Base-by-base conservation (phyloP, 2,113 vertebrate genomes). In the Ardeotis arabs region DNA sequence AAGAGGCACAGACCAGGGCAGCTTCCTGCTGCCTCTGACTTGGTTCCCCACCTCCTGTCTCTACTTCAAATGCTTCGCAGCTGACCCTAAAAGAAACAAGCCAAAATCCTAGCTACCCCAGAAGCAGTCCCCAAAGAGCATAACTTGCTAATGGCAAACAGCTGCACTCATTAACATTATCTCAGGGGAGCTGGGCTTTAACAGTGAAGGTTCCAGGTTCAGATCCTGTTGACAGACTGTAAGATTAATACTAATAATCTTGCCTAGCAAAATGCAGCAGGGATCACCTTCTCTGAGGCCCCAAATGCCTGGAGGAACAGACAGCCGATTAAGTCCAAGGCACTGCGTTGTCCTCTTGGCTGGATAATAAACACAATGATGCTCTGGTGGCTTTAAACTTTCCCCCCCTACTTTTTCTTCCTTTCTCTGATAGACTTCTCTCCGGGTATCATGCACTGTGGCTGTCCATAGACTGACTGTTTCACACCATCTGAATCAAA, bases 221-320 rank as follows among this genome's bases (percentile, higher is more conserved):
- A 80, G 63, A 81, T 88, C 31, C 59, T 86, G 87, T 59, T 95
- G 91, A 91, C 84, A 96, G 89, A 79, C 53, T 3, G 6, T 64
- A 68, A 91, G 89, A 93, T 87, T 96, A 89, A 94, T 93, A 53
- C 58, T 82, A 74, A 84, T 87, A 91, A 84, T 87, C 66, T 89
- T 83, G 68, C 69, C 53, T 15, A 69, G 62, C 8, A 87, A 93
- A 96, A 91, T 76, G 53, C 12, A 45, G 58, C 3, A 1, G 7
- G 28, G 21, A 49, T 84, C 81, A 87, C 70, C 74, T 93, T 96
- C 67, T 80, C 70, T n/a, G 63, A 63, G 77, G 53, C 31, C 23
- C 64, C 70, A 58, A 63, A 37, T 55, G 50, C 22, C 60, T 80
- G 59, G 63, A 10, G 95, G 45, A 87, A 68, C 50, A 69, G 50